Evolutionary conservation across 1,140 invertebrate species (phyloP), one percentile per base, ranked within the genome.

Genomic region (Myzus persicae): DNA sequence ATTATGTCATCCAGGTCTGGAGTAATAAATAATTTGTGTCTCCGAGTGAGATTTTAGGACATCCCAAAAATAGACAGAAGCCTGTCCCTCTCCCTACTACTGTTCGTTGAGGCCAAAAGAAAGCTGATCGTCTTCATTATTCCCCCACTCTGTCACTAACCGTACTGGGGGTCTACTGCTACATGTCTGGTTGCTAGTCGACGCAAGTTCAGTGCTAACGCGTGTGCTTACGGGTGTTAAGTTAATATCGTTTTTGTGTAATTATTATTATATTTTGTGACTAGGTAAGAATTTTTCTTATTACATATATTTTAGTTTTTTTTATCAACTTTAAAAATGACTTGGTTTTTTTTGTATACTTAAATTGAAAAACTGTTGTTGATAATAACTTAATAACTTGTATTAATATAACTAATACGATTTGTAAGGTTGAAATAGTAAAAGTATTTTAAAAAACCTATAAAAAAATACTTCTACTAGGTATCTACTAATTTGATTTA

Each of bases 1-100:
- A 84, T 93, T 93, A 85, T 93, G 91, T 93, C 91, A 93, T 93
- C 81, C 91, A 93, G 91, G 91, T 48, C 91, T 93, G 91, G 91
- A 93, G 81, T 51, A 84, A 90, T 90, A 67, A 90, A 90, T 90
- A 90, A 90, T 90, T 67, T 85, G 46, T 93, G 44, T 85, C 44
- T 93, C 38, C 46, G 38, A 85, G 24, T 67, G 46, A 38, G 91
- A 44, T 93, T 93, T 93, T 84, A 82, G 91, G 81, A 85, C 91
- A 84, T 85, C 91, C 91, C 91, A 93, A 93, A 93, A 93, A 93
- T 93, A 93, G 91, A 93, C 91, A 85, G 91, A 40, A 84, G 76
- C 46, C 91, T 38, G 81, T 93, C 91, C 91, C 91, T 93, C 81
- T 93, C 91, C 46, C 91, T 31, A 54, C 48, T 48, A 44, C 44